Percentiles rank a stretch among this genome's conserved stretches.
Evolutionary conservation across 2,888 invertebrate genomes (phyloP).

Genomic region (Bellardia pandia): DNA sequence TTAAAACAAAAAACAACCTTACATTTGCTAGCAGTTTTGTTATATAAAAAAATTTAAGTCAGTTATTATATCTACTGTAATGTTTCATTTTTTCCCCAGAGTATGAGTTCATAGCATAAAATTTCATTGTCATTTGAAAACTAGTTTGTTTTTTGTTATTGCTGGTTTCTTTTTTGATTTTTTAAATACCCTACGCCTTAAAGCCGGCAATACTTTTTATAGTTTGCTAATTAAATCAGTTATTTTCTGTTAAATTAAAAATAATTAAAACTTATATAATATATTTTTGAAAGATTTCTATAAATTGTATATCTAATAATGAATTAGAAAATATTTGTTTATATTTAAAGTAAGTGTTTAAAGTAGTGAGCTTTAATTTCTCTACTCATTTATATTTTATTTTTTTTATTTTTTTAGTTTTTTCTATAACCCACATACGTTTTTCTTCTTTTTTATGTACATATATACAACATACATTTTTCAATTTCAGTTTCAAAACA

Average conservation of each 20-base stretch:
- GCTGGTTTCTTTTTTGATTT: not conserved
- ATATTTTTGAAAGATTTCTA: not conserved
- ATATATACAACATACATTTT: not conserved
- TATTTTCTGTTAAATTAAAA: no score
- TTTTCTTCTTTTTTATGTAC: constrained; percentile 1
- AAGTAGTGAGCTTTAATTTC: no score
- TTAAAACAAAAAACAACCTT: no score
- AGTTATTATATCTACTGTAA: not conserved
- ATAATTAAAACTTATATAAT: not conserved
- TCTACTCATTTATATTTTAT: constrained; percentile 3
- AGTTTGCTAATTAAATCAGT: not conserved
- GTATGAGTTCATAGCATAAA: not conserved
- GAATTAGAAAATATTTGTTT: not conserved
- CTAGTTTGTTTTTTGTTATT: not conserved
- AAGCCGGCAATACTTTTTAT: constrained; percentile 7
- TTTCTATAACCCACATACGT: constrained; percentile 18
- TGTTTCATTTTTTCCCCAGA: not conserved
- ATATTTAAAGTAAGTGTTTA: not conserved
- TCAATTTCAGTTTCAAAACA: constrained; percentile 5
- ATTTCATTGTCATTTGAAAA: constrained; percentile 33
- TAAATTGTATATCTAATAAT: no score
- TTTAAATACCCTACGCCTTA: not conserved
- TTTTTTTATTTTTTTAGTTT: not conserved
- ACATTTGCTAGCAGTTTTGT: no score
- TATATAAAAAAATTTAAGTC: no score